These are phyloP conservation scores for Eilema griseolum DNA, from an alignment of 2,888 invertebrate species.

Conservation along the genomic window DNA sequence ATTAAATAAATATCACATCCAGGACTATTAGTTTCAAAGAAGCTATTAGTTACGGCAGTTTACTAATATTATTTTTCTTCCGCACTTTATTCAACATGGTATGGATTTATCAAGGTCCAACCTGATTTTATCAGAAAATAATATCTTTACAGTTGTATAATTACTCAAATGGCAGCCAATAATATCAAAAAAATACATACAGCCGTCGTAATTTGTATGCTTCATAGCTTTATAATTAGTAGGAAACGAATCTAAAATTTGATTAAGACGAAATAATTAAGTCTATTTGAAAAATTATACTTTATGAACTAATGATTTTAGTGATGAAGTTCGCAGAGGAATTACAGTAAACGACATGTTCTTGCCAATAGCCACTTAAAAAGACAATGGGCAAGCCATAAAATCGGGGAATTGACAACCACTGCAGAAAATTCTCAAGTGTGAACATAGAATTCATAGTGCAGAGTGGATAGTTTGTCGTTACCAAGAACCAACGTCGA, in stretches of 20 bases:
- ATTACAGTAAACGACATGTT: neutral
- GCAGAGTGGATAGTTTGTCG: neutral
- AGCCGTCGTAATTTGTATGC: constrained; percentile 16
- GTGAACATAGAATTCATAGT: neutral
- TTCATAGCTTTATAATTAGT: constrained; percentile 22
- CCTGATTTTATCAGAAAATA: constrained; percentile 26
- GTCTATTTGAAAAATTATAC: neutral
- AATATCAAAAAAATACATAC: constrained; percentile 7
- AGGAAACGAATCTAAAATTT: constrained; percentile 20
- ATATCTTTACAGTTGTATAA: constrained; percentile 23
- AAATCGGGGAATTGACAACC: neutral
- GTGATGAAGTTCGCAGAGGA: neutral
- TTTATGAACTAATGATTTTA: neutral
- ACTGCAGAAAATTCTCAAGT: neutral
- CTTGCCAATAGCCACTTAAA: neutral
- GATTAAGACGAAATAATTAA: constrained; percentile 16
- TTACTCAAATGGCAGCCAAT: constrained; percentile 18
- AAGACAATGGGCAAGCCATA: neutral
- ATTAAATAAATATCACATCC: neutral
- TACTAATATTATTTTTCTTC: neutral
- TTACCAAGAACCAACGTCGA: neutral
- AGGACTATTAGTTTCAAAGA: neutral
- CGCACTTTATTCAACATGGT: neutral
- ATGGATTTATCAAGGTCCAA: constrained; percentile 19
- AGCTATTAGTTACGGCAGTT: neutral